These are phyloP conservation scores for Sebastes itinus DNA, from an alignment of 2,797 vertebrate species.

Conservation along the genomic window DNA sequence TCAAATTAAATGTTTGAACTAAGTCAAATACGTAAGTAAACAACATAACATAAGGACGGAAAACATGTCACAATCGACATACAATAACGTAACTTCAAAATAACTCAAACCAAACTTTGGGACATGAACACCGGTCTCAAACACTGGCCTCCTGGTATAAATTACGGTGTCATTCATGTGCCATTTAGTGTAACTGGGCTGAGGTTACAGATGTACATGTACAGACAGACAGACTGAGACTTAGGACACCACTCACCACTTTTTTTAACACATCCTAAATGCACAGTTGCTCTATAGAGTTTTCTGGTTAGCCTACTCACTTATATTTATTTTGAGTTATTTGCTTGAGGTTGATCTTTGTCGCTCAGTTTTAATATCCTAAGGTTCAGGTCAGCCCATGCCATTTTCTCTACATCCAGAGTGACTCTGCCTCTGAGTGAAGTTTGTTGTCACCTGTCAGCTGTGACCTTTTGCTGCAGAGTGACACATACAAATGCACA, in stretches of 20 bases:
- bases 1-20: neutral
- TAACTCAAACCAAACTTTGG: too few relatives aligned
- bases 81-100: too few relatives aligned
- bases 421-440: neutral
- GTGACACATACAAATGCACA: neutral
- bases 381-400: neutral
- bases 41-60: neutral
- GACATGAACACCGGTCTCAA: too few relatives aligned
- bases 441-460: neutral
- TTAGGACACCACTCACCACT: neutral
- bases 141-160: too few relatives aligned
- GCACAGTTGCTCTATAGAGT: neutral
- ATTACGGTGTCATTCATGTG: neutral
- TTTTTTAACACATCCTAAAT: neutral
- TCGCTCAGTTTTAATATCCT: neutral
- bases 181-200: too few relatives aligned
- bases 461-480: constrained; percentile 5
- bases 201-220: neutral
- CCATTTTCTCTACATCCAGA: neutral
- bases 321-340: neutral
- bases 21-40: neutral
- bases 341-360: neutral
- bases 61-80: too few relatives aligned
- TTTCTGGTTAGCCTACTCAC: neutral
- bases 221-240: neutral